Conservation (phyloP, 2,888 invertebrate species). For the Megaustenia siamemsis region DNA sequence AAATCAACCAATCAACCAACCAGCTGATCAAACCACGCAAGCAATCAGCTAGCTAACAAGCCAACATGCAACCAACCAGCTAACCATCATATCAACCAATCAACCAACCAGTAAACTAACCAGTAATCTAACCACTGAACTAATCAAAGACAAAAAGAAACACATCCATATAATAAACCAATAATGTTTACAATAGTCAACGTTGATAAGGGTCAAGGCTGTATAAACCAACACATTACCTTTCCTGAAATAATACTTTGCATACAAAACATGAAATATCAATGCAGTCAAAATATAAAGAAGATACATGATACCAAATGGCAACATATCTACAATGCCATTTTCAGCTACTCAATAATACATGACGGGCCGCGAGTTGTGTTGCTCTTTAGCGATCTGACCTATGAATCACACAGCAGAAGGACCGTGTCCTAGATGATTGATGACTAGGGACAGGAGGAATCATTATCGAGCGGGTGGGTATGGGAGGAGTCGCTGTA, state of each 20-base stretch:
- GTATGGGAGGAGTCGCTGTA: neutral
- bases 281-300: neutral
- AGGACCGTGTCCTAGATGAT: neutral
- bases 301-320: neutral
- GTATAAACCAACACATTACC: too few species aligned
- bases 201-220: too few species aligned
- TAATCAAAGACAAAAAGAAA: too few species aligned
- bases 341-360: slow-evolving; percentile 31
- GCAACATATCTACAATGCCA: neutral
- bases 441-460: neutral
- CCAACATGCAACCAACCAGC: too few species aligned
- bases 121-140: too few species aligned
- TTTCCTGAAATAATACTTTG: neutral
- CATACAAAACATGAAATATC: slow-evolving; percentile 3
- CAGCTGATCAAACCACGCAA: too few species aligned
- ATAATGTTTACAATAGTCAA: too few species aligned
- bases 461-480: neutral
- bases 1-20: too few species aligned
- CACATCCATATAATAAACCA: too few species aligned
- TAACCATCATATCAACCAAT: too few species aligned
- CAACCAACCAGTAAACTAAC: too few species aligned
- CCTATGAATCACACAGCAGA: slow-evolving; percentile 33
- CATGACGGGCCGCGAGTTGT: neutral
- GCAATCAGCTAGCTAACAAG: too few species aligned
- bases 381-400: slow-evolving; percentile 21